Base-by-base conservation (phyloP, 2,888 invertebrate species). In the Drosophila flavopinicola region DNA sequence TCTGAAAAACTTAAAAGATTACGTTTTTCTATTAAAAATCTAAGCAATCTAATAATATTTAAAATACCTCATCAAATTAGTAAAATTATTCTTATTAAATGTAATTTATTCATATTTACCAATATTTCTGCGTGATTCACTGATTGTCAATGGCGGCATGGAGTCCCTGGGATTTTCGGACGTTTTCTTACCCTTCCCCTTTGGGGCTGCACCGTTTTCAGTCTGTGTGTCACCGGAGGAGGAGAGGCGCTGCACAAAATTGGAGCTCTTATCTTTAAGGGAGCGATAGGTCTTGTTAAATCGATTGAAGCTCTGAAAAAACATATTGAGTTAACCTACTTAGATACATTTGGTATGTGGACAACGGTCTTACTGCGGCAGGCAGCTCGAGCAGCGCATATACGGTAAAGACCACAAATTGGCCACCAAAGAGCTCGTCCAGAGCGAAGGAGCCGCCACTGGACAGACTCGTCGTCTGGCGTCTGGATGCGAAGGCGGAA, bases 361-460 rank as follows among this genome's bases (percentile, higher is more conserved):
- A 27, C 20, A 30, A 38, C 15, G 13, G 32, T 87, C 88, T 78
- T 75, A 91, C 91, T 44, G 91, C 87, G 53, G 90, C 88, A 39
- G 91, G 91, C 25, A 91, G 59, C 68, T 91, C 91, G 60, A 91
- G 71, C 17, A 91, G 80, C 10, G 91, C 91, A 64, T 90, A 91
- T 1, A 91, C 91, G 35, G 91, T 91, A 44, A 91, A 91, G 23
- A 91, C 91, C 51, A 91, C 88, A 86, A 91, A 91, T 64, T 91
- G 91, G 4, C 91, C 91, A 52, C 89, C 83, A 64, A 91, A 91
- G 7, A 91, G 75, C 45, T 90, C 88, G 38, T 90, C 90, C 23
- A 90, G 90, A 45, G 90, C 76, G 61, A 79, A 78, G n/a, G 47
- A 45, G 20, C 83, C 68, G 35, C 63, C 66, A 3, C 41, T 63